Conservation (phyloP, 2,888 invertebrate species). For the Brachyptera putata region DNA sequence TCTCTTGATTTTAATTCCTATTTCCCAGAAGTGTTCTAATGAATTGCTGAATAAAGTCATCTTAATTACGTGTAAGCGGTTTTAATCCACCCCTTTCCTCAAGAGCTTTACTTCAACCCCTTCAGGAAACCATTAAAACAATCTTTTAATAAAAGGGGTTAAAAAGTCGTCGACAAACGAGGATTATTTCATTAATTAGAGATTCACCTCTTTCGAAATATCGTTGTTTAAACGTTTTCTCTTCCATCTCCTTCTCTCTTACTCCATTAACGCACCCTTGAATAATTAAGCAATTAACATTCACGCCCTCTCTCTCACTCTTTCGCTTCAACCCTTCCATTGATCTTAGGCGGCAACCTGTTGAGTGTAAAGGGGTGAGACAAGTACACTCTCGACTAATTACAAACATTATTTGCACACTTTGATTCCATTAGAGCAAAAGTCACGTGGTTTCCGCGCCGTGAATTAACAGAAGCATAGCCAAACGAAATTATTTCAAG, state of each 20-base stretch:
- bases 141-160: background rate
- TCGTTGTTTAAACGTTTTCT: slow-evolving; percentile 25
- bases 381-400: slow-evolving; percentile 3
- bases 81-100: too few species aligned
- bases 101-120: too few species aligned
- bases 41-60: too few species aligned
- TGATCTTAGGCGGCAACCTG: slow-evolving; percentile 24
- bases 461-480: too few species aligned
- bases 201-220: slow-evolving; percentile 27
- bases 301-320: slow-evolving; percentile 18
- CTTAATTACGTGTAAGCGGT: too few species aligned
- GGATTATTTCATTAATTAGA: slow-evolving; percentile 32
- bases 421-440: too few species aligned
- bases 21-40: too few species aligned
- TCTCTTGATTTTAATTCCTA: too few species aligned
- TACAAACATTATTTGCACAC: too few species aligned
- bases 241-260: slow-evolving; percentile 11
- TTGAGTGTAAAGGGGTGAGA: slow-evolving; percentile 1
- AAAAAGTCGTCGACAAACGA: background rate
- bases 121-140: too few species aligned
- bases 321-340: slow-evolving; percentile 26
- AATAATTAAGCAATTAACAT: slow-evolving; percentile 34
- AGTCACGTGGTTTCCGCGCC: too few species aligned
- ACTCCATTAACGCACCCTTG: slow-evolving; percentile 19
- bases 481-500: too few species aligned